These are phyloP conservation scores for rat (Rattus norvegicus) DNA, from an alignment of 2,113 vertebrate species.

Conservation along the genomic window GRCr8 NC_086038.1:27391001-27391500, in stretches of 20 bases:
- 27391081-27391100: constrained; percentile 81
- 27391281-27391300: not conserved
- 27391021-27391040: constrained; percentile 57
- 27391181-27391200: constrained; percentile 64
- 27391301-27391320: not conserved
- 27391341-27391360: not conserved
- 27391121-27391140: constrained; percentile 81
- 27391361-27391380: not conserved
- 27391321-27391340: not conserved
- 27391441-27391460: not conserved
- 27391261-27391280: not conserved
- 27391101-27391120: constrained; percentile 76
- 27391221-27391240: constrained; percentile 25
- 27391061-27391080: constrained; percentile 74
- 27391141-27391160: constrained; percentile 56
- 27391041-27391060: constrained; percentile 73
- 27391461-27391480: not conserved
- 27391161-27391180: constrained; percentile 74
- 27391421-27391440: not conserved
- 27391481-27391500: not conserved
- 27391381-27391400: not conserved
- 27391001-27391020: constrained; percentile 55
- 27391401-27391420: not conserved
- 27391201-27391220: constrained; percentile 48
- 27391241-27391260: constrained; percentile 46